Conservation (phyloP, 2,888 invertebrate species). For the Chrysolina haemoptera region DNA sequence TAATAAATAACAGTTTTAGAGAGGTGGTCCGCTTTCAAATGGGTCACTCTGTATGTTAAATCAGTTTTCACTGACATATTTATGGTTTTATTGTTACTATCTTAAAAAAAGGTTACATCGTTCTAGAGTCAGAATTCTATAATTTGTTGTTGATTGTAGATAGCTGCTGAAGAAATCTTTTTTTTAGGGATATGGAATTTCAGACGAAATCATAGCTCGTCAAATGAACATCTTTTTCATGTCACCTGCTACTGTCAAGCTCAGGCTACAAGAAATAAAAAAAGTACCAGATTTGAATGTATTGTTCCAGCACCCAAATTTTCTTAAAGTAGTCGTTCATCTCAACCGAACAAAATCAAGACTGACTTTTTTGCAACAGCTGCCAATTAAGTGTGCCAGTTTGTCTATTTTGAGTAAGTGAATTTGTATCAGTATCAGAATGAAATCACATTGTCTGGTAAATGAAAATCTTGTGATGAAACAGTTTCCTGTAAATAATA, state of each 20-base stretch:
- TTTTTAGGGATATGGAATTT: constrained; percentile 73
- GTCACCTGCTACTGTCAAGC: constrained; percentile 73
- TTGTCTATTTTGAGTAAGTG: constrained; percentile 69
- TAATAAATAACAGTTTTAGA: no score
- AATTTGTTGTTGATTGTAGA: background rate
- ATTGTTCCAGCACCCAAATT: constrained; percentile 75
- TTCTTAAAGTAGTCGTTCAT: constrained; percentile 71
- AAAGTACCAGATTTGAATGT: constrained; percentile 75
- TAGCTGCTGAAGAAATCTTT: background rate
- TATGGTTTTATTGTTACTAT: no score
- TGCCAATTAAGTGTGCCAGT: constrained; percentile 71
- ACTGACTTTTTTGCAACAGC: constrained; percentile 71
- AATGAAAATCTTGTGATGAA: no score
- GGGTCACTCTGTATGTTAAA: no score
- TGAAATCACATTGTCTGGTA: no score
- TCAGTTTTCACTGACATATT: no score
- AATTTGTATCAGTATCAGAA: no score
- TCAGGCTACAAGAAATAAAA: constrained; percentile 74
- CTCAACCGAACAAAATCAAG: constrained; percentile 71
- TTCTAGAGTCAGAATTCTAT: no score
- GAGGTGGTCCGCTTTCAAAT: no score
- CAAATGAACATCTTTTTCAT: constrained; percentile 75
- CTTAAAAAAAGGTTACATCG: no score
- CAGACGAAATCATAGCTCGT: constrained; percentile 71
- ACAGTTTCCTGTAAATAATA: no score